Conservation (phyloP, 2,888 invertebrate genomes). For the Leucophora obtusa region DNA sequence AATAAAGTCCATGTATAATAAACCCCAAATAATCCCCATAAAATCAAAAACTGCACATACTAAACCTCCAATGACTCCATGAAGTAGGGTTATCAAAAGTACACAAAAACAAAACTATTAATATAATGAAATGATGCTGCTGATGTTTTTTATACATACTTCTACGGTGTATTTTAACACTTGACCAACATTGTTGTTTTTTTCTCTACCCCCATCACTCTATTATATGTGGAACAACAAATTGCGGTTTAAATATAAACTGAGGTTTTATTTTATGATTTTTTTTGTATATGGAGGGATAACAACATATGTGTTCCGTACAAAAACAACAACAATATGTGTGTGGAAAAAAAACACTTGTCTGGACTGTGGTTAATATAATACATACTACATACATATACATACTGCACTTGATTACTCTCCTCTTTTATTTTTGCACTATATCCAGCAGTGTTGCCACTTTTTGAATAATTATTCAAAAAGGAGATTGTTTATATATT, state of each 20-base stretch:
- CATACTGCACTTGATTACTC: slow-evolving; percentile 1
- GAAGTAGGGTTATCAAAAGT: not conserved
- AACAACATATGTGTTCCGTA: not conserved
- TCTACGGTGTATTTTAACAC: slow-evolving; percentile 40
- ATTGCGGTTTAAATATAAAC: slow-evolving; percentile 53
- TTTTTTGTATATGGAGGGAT: not conserved
- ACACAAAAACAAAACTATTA: not conserved
- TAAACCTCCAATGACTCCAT: not conserved
- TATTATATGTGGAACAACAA: slow-evolving; percentile 51
- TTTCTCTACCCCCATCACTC: slow-evolving; percentile 11
- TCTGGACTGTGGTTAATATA: slow-evolving; percentile 59
- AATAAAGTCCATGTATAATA: slow-evolving; percentile 41
- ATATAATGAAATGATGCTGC: slow-evolving; percentile 24
- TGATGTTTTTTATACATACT: not conserved
- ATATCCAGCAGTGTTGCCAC: too few species aligned
- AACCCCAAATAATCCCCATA: slow-evolving; percentile 47
- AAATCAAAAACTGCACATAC: slow-evolving; percentile 28
- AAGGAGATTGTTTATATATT: too few species aligned
- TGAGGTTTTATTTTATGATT: slow-evolving; percentile 34
- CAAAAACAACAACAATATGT: not conserved
- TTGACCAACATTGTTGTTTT: slow-evolving; percentile 53
- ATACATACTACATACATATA: not conserved
- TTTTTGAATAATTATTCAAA: too few species aligned
- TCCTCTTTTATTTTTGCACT: slow-evolving; percentile 1
- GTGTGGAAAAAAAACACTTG: slow-evolving; percentile 28